Evolutionary conservation across 2,888 invertebrate genomes (phyloP), one percentile per base, ranked within the genome.

Genomic region (Pocota personata): DNA sequence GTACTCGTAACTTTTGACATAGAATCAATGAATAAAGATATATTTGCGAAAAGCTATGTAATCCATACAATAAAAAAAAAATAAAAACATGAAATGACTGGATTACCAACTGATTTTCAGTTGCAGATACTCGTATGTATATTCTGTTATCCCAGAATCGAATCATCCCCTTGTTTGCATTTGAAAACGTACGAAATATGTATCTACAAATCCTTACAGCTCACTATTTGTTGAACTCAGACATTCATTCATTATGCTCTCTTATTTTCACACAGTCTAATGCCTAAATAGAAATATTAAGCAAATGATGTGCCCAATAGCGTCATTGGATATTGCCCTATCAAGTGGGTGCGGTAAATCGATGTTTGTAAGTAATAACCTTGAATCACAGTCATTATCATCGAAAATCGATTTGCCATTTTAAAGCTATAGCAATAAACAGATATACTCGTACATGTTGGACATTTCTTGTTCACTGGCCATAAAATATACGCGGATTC

Each of bases 321-420:
- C 48, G 19, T 46, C 8, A 46, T 46, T 16, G 19, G 46, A 12
- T 55, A 55, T 10, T 35, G 21, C 16, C 16, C 7, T 30, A 55
- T 37, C 2, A 37, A 37, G 12, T 37, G 37, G 19, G 37, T 37
- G 58, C n/a, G 58, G 27, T 21, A 14, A 60, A 24, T 40, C 40
- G 43, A 14, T 60, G 3, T 32, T 60, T 14, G 3, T 27, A 60
- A n/a, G 14, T 27, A 27, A 60, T 10, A 43, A 24, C 40, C 21
- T 60, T 40, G 21, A 40, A 21, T 14, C 40, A 60, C 40, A 19
- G 37, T 58, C 35, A 37, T 58, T 58, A 58, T 37, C 21, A 16
- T 21, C 4, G 14, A 43, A 43, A 43, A 60, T 60, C 60, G 60
- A 60, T 60, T 60, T 55, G 16, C n/a, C 14, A 60, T 27, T 60